phyloP scores from a whole-genome alignment of 2,797 vertebrate genomes.

The Sebastes oblongus region DNA sequence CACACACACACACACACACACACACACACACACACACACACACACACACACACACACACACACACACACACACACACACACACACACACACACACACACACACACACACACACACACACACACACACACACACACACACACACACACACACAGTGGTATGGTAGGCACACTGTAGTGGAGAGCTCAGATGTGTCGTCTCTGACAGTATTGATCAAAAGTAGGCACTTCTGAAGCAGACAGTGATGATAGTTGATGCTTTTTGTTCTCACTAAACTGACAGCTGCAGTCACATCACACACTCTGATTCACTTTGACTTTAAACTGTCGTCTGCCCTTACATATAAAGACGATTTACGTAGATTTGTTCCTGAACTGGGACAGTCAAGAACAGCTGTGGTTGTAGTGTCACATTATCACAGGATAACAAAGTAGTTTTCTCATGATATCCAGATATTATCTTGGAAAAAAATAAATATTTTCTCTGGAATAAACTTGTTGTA shows the following conservation, averaged over 20 bases:
- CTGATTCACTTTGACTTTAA: not conserved
- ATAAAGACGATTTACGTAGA: not conserved
- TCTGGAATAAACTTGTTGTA: not conserved
- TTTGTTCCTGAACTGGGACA: not conserved
- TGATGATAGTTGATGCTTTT: slow-evolving; percentile 37
- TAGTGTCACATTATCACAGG: not conserved
- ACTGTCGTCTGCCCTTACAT: rapidly evolving
- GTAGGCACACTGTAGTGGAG: slow-evolving; percentile 63
- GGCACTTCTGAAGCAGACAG: slow-evolving; percentile 81
- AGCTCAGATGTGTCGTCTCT: slow-evolving; percentile 60
- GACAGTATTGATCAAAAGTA: slow-evolving; percentile 67
- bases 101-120: not conserved
- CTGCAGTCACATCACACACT: not conserved
- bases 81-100: not conserved
- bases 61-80: no score
- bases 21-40: no score
- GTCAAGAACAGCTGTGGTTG: no score
- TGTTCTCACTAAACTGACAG: not conserved
- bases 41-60: no score
- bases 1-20: no score
- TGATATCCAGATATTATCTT: no score
- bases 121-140: not conserved
- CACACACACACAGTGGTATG: slow-evolving; percentile 58
- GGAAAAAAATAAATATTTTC: not conserved
- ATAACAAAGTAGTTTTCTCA: not conserved